phyloP scores from a whole-genome alignment of 37 sponge, comb jelly and placozoan genomes.

The Axinella damicornis region DNA sequence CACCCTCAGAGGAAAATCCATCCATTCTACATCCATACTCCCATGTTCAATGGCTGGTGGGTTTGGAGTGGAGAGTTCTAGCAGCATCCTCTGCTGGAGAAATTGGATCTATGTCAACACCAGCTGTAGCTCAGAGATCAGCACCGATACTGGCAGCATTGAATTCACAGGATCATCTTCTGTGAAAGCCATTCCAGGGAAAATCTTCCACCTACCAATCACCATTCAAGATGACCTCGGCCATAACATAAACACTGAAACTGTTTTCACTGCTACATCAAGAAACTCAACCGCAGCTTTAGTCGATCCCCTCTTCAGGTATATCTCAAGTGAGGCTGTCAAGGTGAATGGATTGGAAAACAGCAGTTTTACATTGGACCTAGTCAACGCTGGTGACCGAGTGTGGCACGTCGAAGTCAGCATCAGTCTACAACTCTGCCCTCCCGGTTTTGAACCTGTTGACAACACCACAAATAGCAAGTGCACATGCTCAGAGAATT shows the following conservation, averaged over 20 bases:
- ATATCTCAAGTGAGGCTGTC: background rate
- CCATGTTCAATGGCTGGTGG: slow-evolving; percentile 40
- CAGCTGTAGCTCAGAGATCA: background rate
- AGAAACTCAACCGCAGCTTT: background rate
- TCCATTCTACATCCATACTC: slow-evolving; percentile 57
- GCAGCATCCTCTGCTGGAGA: slow-evolving; percentile 34
- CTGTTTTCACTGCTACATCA: background rate
- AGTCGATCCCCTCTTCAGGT: background rate
- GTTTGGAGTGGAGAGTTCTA: background rate
- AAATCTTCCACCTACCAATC: slow-evolving; percentile 19
- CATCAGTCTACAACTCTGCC: slow-evolving; percentile 17
- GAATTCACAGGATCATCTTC: too few relatives aligned
- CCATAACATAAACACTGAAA: background rate
- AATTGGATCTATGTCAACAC: background rate
- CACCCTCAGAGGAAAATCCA: slow-evolving; percentile 19
- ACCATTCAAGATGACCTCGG: slow-evolving; percentile 38
- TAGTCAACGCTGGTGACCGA: slow-evolving; percentile 7
- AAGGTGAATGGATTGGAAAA: background rate
- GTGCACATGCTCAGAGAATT: slow-evolving; percentile 21
- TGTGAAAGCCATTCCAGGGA: slow-evolving; percentile 50
- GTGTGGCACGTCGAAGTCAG: slow-evolving; percentile 13
- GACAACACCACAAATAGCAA: background rate
- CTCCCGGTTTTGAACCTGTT: slow-evolving; percentile 13
- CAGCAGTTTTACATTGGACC: background rate
- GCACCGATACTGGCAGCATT: background rate